These are phyloP conservation scores for Auanema sp. DNA, from an alignment of 2,888 invertebrate genomes.

Conservation along the genomic window DNA sequence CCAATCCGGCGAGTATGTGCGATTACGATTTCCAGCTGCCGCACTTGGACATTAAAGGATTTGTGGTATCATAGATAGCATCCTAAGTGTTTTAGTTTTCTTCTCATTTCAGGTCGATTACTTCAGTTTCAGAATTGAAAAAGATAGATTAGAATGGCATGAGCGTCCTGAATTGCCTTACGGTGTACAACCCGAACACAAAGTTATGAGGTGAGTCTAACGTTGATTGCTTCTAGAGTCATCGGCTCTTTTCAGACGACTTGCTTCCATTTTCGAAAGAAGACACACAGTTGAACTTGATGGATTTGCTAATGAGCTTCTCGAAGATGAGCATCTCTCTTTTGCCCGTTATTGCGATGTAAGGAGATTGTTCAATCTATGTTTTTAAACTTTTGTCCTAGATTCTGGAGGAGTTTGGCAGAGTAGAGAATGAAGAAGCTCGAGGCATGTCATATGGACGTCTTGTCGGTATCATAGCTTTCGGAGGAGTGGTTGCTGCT, in stretches of 20 bases:
- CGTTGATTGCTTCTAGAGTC: background rate
- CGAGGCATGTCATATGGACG: slow-evolving; percentile 39
- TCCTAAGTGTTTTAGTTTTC: background rate
- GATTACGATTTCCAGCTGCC: slow-evolving; percentile 38
- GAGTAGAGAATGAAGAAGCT: slow-evolving; percentile 8
- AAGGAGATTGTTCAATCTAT: background rate
- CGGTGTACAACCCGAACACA: slow-evolving; percentile 37
- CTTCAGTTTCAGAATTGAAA: slow-evolving; percentile 27
- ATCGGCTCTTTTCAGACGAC: slow-evolving; percentile 14
- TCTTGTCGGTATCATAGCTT: slow-evolving; percentile 42
- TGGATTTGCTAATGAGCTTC: slow-evolving; percentile 20
- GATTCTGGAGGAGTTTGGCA: slow-evolving; percentile 21
- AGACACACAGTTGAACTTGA: slow-evolving; percentile 21
- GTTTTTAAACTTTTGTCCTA: background rate
- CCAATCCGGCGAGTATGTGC: too few relatives aligned
- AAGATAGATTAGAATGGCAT: slow-evolving; percentile 36
- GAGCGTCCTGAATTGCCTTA: slow-evolving; percentile 33
- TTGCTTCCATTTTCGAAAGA: slow-evolving; percentile 34
- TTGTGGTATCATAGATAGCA: slow-evolving; percentile 25
- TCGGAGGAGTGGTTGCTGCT: slow-evolving; percentile 31
- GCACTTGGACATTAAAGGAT: slow-evolving; percentile 39
- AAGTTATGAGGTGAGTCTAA: slow-evolving; percentile 25
- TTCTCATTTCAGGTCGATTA: slow-evolving; percentile 27
- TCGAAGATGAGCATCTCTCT: slow-evolving; percentile 25
- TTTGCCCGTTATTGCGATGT: slow-evolving; percentile 38